Evolutionary conservation across 1,140 invertebrate genomes (phyloP), one percentile per base, ranked within the genome.

Genomic region (Megalonaias nervosa): DNA sequence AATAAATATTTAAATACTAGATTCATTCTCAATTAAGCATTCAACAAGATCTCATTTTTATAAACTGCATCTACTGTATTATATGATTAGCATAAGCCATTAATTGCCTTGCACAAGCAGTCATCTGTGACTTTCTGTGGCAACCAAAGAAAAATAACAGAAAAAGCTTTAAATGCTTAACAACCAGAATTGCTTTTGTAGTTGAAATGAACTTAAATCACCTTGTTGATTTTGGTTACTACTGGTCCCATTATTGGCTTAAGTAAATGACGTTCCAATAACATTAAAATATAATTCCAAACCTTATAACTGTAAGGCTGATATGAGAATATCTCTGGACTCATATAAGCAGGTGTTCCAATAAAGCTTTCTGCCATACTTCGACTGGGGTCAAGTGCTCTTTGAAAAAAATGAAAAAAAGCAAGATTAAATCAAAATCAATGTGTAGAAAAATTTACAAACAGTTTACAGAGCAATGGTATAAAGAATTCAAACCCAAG

Each of bases 261-360:
- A 19, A 57, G 11, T 26, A 21, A 70, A 19, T 70, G n/a, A 17
- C 3, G 38, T 48, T n/a, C 31, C 38, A 38, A 16, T 3, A 70
- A 31, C 2, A 67, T 62, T 17, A 12, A 55, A 38, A 26, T 70
- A 17, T 55, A 16, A 17, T n/a, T 62, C 11, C 59, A 66, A 77
- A 87, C 86, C 79, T 85, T 86, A 62, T 86, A 81, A 65, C 82
- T 87, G 68, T 87, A 87, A 15, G 83, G 79, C 67, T 81, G 61
- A 56, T 81, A 76, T 64, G 79, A 69, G 62, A 85, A 86, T 21
- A 86, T 75, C 74, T 87, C 86, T 56, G 85, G 86, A 74, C 84
- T 83, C 81, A 87, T 87, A 60, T 87, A 87, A 14, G 82, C 72
- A 14, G 85, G 85, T 17, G 85, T 87, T 21, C 84, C 86, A 19